Evolutionary conservation across 2,797 vertebrate species (phyloP), one percentile per base, ranked within the genome.

Genomic region (Sebastes elongatus): DNA sequence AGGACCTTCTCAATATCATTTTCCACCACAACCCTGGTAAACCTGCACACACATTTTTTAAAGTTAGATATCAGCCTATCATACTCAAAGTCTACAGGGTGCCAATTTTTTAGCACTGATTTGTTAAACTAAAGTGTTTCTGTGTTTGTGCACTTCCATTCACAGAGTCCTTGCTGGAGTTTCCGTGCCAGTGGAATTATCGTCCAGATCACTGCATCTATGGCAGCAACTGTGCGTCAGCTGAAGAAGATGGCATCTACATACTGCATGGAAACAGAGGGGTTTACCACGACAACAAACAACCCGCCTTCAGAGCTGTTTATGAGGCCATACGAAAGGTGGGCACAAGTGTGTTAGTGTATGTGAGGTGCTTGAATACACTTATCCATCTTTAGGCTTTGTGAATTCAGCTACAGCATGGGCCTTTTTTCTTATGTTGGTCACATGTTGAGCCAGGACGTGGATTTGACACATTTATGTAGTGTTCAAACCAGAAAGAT

Each of bases 161-260:
- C 23, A 4, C 90, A 98, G 97, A 98, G 93, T 96, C 95, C 77
- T 91, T 99, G 86, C 96, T 96, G 89, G 94, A 98, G 86, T 98
- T 98, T 83, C 94, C 97, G 0, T 99, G 98, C 86, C 96, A 97
- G 82, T 99, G 98, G 98, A 99, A 99, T 92, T 99, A 98, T 20
- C 97, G 97, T 0, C 98, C 98, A 4, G 98, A 99, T 89, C 98
- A 99, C 46, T 99, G 98, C 67, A 98, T 98, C 90, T 99, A 99
- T 74, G 98, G 98, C 87, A 99, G 97, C 81, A 98, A 98, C 89
- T 99, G 98, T 80, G 96, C 85, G 11, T 95, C 96, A 20, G 97
- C 98, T 1, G 97, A 99, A 91, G 95, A 97, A 74, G 95, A 95
- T 2, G 98, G 98, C 33, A 74, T 96, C 66, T 93, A 91, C 80